phyloP scores from a whole-genome alignment of 2,888 invertebrate genomes.

The Platycnemis pennipes region DNA sequence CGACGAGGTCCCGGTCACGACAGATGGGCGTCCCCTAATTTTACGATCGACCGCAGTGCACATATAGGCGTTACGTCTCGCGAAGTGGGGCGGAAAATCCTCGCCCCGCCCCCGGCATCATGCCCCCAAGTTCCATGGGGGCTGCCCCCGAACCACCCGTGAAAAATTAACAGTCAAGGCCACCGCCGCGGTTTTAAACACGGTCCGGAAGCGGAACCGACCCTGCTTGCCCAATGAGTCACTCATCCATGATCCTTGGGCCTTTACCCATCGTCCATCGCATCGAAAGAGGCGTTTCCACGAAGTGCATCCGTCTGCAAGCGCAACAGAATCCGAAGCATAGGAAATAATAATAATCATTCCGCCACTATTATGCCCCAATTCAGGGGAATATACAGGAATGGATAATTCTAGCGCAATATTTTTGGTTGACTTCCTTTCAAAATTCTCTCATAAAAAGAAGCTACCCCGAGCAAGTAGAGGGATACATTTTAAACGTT shows the following conservation, averaged over 20 bases:
- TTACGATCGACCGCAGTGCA: not conserved
- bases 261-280: not conserved
- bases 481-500: too few species aligned
- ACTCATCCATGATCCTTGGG: not conserved
- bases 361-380: too few species aligned
- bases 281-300: too few species aligned
- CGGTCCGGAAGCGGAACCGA: not conserved
- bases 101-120: not conserved
- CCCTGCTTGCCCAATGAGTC: not conserved
- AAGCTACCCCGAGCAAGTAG: too few species aligned
- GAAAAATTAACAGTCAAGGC: conserved; percentile 31
- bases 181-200: not conserved
- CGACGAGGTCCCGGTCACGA: not conserved
- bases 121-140: not conserved
- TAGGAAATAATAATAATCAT: too few species aligned
- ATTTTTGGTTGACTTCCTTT: too few species aligned
- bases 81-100: not conserved
- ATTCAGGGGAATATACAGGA: too few species aligned
- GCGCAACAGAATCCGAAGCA: too few species aligned
- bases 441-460: too few species aligned
- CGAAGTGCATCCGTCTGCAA: too few species aligned
- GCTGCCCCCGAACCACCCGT: not conserved
- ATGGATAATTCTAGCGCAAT: too few species aligned
- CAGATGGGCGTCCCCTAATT: not conserved
- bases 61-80: not conserved